Base-by-base conservation (phyloP, 2,797 vertebrate genomes). In the Lindbergichthys nudifrons region DNA sequence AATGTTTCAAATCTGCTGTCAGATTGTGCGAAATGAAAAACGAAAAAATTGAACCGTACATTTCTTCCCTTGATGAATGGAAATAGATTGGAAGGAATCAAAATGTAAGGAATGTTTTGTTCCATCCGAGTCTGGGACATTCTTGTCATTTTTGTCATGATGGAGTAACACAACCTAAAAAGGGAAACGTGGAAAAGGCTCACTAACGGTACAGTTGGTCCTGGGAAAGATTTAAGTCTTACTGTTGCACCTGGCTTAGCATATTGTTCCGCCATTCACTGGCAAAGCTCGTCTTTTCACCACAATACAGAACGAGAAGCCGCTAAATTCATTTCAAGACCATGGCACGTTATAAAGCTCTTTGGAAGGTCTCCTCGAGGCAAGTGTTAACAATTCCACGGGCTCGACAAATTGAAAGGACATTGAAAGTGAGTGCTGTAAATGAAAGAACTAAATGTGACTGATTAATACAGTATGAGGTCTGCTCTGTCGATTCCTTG, bases 351-450 rank as follows among this genome's bases (percentile, higher is more conserved):
- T 84, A 52, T 79, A 50, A 80, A 88, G 81, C 66, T 81, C 79
- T 85, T 74, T 81, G 82, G 67, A 36, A 69, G 65, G 73, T 70
- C 74, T 83, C 79, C 73, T 83, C 39, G 48, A 82, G 80, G 70
- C 70, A 72, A 80, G 85, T 89, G 89, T 90, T 92, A 92, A 93
- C 87, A 87, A 86, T 91, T 87, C 78, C 79, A 80, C 65, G 63
- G 48, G 68, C 84, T 87, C 18, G 60, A 80, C 80, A 80, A 79
- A 75, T 61, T 70, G 62, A 83, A 76, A 66, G 76, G 67, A 88
- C 65, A 41, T 50, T 45, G 54, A 79, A 81, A 85, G 75, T 2
- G 71, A 80, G 73, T 48, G 80, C 64, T 70, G 66, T 65, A 65
- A 85, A 87, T 77, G 86, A 90, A 87, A 61, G 81, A 50, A 73